These are phyloP conservation scores for Novumbra hubbsi DNA, from an alignment of 2,797 vertebrate species.

Conservation along the genomic window DNA sequence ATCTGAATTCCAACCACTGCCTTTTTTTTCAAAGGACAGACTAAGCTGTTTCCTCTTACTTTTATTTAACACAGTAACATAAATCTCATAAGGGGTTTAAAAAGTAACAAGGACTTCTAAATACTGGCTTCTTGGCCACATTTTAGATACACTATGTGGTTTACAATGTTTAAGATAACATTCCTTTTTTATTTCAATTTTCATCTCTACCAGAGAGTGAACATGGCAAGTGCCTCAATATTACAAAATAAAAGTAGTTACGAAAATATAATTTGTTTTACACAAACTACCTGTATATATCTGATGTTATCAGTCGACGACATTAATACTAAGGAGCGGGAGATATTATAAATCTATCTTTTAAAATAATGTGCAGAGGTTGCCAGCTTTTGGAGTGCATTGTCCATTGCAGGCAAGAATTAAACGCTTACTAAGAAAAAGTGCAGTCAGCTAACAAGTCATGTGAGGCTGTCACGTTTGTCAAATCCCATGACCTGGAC, in stretches of 20 bases:
- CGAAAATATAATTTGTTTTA: not conserved
- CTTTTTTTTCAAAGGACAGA: not conserved
- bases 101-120: not conserved
- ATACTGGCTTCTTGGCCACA: not conserved
- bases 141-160: not conserved
- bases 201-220: slow-evolving; percentile 16
- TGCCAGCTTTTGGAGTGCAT: not conserved
- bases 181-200: not conserved
- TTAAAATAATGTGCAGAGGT: not conserved
- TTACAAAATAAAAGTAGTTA: slow-evolving; percentile 1
- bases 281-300: not conserved
- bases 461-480: not conserved
- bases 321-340: not conserved
- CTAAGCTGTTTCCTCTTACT: not conserved
- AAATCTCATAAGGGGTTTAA: not conserved
- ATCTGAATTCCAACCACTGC: not conserved
- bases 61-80: not conserved
- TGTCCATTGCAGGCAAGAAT: not conserved
- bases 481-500: not conserved
- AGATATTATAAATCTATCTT: not conserved
- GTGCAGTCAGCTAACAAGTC: not conserved
- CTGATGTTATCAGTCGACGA: not conserved
- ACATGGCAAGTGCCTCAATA: not conserved
- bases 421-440: not conserved
- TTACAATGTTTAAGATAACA: not conserved